Percentiles rank a stretch among this genome's conserved stretches.
These are phyloP conservation scores for Unio pictorum DNA, from an alignment of 2,888 invertebrate species.

Conservation along the genomic window DNA sequence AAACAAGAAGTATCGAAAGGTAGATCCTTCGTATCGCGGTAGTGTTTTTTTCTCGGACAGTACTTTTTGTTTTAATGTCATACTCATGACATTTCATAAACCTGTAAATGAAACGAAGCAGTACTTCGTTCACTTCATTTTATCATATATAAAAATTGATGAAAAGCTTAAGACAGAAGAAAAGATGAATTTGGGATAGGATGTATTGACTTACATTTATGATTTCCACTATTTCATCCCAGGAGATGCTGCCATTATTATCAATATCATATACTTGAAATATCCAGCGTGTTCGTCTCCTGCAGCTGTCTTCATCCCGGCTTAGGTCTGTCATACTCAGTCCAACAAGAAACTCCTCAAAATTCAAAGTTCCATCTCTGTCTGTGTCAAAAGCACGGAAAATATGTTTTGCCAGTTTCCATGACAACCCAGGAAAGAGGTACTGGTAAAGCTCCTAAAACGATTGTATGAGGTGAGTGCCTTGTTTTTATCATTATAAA, in stretches of 20 bases:
- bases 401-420: slow-evolving; percentile 20
- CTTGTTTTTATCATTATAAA: too few species aligned
- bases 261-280: slow-evolving; percentile 36
- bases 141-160: too few species aligned
- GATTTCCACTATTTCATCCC: slow-evolving; percentile 27
- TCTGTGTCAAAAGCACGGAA: slow-evolving; percentile 30
- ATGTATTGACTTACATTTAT: slow-evolving; percentile 16
- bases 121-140: too few species aligned
- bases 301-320: slow-evolving; percentile 6
- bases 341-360: slow-evolving; percentile 38
- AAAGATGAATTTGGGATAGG: background rate
- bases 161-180: background rate
- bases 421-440: too few species aligned
- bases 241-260: slow-evolving; percentile 31
- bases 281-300: slow-evolving; percentile 23
- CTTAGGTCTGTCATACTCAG: slow-evolving; percentile 27
- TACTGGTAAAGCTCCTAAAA: too few species aligned
- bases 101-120: too few species aligned
- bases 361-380: slow-evolving; percentile 26
- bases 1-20: too few species aligned
- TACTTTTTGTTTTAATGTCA: too few species aligned
- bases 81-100: too few species aligned
- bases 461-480: too few species aligned
- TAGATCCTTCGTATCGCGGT: too few species aligned
- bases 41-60: too few species aligned